Percentiles rank a stretch among this genome's conserved stretches.
These are phyloP conservation scores for Drosophila niveifrons DNA, from an alignment of 2,888 invertebrate species.

Conservation along the genomic window DNA sequence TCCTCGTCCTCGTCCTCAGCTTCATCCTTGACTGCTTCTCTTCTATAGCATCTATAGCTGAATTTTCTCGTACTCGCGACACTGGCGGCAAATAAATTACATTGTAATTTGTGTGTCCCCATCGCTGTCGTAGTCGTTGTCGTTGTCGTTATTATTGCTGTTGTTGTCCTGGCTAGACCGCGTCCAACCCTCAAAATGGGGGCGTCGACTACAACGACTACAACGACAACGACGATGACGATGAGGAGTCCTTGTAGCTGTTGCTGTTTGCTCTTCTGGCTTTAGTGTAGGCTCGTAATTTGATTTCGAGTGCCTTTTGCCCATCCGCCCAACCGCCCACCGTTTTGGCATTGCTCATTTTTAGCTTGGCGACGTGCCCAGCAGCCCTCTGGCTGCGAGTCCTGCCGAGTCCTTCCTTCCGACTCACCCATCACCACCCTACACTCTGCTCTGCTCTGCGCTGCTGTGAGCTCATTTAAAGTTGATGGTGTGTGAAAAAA, in stretches of 20 bases:
- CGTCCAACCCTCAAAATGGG: constrained; percentile 50
- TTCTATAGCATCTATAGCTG: constrained; percentile 5
- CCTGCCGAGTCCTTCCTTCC: constrained; percentile 4
- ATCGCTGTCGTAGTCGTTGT: constrained; percentile 51
- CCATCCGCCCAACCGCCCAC: constrained; percentile 51
- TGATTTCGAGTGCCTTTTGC: constrained; percentile 74
- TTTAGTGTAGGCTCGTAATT: constrained; percentile 68
- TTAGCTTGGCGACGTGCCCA: constrained; percentile 60
- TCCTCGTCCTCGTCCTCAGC: constrained; percentile 1
- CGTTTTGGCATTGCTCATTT: constrained; percentile 74
- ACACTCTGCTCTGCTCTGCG: no score
- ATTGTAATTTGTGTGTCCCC: constrained; percentile 81
- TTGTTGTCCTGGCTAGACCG: constrained; percentile 61
- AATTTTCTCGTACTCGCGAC: constrained; percentile 28
- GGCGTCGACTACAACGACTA: constrained; percentile 24
- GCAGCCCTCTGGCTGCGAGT: constrained; percentile 29
- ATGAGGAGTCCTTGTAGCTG: constrained; percentile 18
- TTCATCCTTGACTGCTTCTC: constrained; percentile 33
- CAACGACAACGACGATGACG: no score
- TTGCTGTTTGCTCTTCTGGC: constrained; percentile 41
- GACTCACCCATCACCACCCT: constrained; percentile 3
- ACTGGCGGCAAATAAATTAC: constrained; percentile 80
- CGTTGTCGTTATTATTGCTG: constrained; percentile 25
- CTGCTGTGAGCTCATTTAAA: constrained; percentile 76
- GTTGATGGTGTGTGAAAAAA: constrained; percentile 85